A percentile compares a stretch with the other conserved stretches of the same genome.
phyloP scores from a whole-genome alignment of 2,113 vertebrate genomes.

The Odontesthes bonariensis region DNA sequence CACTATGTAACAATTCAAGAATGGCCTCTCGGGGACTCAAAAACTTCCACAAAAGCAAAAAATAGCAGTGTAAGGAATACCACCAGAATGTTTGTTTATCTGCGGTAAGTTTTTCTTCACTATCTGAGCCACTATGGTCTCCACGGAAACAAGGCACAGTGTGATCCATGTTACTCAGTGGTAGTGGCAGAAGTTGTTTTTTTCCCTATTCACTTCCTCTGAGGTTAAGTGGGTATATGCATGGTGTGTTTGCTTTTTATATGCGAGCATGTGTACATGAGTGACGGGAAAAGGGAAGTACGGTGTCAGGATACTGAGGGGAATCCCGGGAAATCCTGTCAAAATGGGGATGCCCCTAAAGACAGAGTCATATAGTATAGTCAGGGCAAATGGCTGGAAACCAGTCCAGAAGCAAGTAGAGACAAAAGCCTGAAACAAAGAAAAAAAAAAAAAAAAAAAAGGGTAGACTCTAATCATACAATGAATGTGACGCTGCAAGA shows the following conservation, averaged over 20 bases:
- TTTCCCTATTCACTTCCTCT: slow-evolving; percentile 41
- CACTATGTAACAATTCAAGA: slow-evolving; percentile 13
- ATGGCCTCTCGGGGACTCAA: neutral
- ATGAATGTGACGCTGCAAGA: neutral
- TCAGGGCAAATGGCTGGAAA: slow-evolving; percentile 21
- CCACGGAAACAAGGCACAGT: slow-evolving; percentile 69
- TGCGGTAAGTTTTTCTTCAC: slow-evolving; percentile 26
- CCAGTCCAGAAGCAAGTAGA: slow-evolving; percentile 31
- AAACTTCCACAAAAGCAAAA: neutral
- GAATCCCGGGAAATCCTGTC: slow-evolving; percentile 61
- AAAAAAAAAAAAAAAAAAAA: slow-evolving; percentile 31
- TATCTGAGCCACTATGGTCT: slow-evolving; percentile 42
- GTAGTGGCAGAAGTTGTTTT: slow-evolving; percentile 35
- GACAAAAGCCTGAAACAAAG: slow-evolving; percentile 31
- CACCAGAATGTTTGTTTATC: slow-evolving; percentile 28
- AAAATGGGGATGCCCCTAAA: slow-evolving; percentile 38
- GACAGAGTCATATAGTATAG: slow-evolving; percentile 10
- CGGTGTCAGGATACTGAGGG: slow-evolving; percentile 31
- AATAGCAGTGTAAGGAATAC: slow-evolving; percentile 2
- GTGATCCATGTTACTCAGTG: slow-evolving; percentile 38
- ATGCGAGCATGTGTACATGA: neutral
- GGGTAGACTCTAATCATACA: neutral
- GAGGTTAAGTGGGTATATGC: slow-evolving; percentile 23
- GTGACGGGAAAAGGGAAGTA: slow-evolving; percentile 34
- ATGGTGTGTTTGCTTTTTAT: neutral